Evolutionary conservation across 1,140 invertebrate genomes (phyloP), one percentile per base, ranked within the genome.

Genomic region (Pseudoatta argentina): DNA sequence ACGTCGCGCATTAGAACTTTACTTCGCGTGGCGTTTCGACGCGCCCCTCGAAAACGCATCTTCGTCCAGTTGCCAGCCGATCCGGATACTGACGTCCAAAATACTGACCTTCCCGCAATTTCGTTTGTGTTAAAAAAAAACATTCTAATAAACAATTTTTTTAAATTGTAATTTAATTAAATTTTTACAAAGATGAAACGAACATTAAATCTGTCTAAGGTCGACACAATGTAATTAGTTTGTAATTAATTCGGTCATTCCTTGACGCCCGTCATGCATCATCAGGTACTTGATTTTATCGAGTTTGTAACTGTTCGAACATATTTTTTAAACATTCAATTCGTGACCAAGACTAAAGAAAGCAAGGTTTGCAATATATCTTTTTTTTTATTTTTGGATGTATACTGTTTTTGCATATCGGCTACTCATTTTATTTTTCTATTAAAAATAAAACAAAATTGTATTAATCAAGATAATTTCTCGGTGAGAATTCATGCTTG

Each of bases 1-100:
- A 87, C 89, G 86, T 90, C 92, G 87, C 89, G 90, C 79, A 78
- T 92, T 51, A 69, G 21, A 8, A 24, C 34, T 69, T 91, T 91
- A 30, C 89, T 89, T 71, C 88, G 53, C 92, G 87, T 86, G 85
- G 53, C 87, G 76, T 72, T 92, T 76, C 48, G 24, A 16, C 53
- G n/a, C 67, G 78, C 51, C 67, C 66, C 53, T 57, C 67, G 34
- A 82, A 72, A 82, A 27, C 34, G 79, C 78, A 78, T 78, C 44
- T 27, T 67, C n/a, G 27, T 39, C 39, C 61, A n/a, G 27, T 64
- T 64, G 75, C 16, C 12, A 27, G 59, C 44, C 14, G 67, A 69
- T 69, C 39, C 16, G 27, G 0, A 53, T n/a, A 34, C 30, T 34
- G 30, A 34, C 30, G 14, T 55, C n/a, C 63, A 51, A 27, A n/a